Evolutionary conservation across 2,888 invertebrate genomes (phyloP), one percentile per base, ranked within the genome.

Genomic region (Aleiodes testaceus): DNA sequence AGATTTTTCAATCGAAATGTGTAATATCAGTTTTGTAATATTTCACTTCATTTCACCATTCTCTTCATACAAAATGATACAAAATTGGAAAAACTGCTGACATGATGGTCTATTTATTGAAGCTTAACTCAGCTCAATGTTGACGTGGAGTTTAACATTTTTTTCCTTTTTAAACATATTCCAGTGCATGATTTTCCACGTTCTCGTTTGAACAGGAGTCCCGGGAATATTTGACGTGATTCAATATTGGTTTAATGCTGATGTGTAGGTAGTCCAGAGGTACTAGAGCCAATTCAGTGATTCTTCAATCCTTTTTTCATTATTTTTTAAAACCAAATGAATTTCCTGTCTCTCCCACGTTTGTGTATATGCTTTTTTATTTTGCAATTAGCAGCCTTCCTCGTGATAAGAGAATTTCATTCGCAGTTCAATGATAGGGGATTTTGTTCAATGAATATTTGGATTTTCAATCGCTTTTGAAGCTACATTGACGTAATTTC

Each of bases 201-300:
- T 9, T 42, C 42, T 18, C 59, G 45, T 63, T 45, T 45, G 14
- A 45, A 63, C 63, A 20, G 14, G 26, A 63, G 1, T 47, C 14
- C 12, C 45, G 11, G 6, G 59, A 63, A 63, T 63, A 63, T 63
- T 63, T 63, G 63, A 44, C n/a, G 45, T 63, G 44, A 22, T 63
- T 45, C 44, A 63, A 63, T 45, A 63, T 63, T 63, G 20, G 63
- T 14, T 63, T 18, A 42, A 59, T 36, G 16, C 59, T 59, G 59
- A 50, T 55, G 26, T 55, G 26, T 11, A 26, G 63, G 45, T 63
- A 9, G 22, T 12, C 7, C 61, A 61, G 20, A 44, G 18, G 45
- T 20, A 12, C 44, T 12, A 63, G 44, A 63, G 63, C 59, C 22
- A 26, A 20, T 42, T 12, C 59, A 16, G 36, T 36, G 36, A 36